Percentiles rank a stretch among this genome's conserved stretches.
Evolutionary conservation across 2,113 vertebrate species (phyloP).

Genomic region (Crotalus viridis): DNA sequence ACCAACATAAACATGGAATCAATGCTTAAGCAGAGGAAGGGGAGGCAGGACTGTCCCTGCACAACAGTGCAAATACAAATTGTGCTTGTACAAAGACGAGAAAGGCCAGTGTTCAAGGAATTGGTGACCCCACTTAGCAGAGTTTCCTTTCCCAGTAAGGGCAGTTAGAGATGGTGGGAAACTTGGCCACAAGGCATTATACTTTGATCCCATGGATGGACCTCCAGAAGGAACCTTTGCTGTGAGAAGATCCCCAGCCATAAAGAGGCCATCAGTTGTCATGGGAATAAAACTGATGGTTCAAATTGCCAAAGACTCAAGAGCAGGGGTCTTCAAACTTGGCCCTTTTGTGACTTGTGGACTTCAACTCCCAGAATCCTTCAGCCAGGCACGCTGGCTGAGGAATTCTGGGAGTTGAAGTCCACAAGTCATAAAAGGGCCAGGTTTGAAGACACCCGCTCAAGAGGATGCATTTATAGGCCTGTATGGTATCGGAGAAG

Average conservation of each 20-base stretch:
- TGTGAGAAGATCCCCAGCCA: not conserved
- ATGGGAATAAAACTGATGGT: not conserved
- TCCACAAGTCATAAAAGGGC: too few relatives aligned
- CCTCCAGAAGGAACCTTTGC: not conserved
- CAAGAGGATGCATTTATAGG: not conserved
- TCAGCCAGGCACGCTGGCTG: too few relatives aligned
- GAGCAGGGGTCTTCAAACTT: too few relatives aligned
- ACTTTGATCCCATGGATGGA: not conserved
- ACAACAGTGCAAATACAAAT: constrained; percentile 19
- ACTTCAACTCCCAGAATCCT: too few relatives aligned
- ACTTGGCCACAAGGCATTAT: not conserved
- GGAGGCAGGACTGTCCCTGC: not conserved
- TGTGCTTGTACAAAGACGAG: constrained; percentile 17
- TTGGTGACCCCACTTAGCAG: too few relatives aligned
- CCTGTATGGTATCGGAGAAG: not conserved
- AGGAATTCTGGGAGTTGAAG: too few relatives aligned
- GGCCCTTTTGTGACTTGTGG: too few relatives aligned
- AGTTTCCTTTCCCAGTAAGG: not conserved
- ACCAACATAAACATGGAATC: not conserved
- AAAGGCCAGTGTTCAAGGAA: not conserved
- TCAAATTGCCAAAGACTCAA: not conserved
- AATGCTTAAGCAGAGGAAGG: not conserved
- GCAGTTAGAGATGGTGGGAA: not conserved
- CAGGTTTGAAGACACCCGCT: too few relatives aligned
- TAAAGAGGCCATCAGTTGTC: not conserved